Base-by-base conservation (phyloP, 2,797 vertebrate species). In the Pseudochaenichthys georgianus region DNA sequence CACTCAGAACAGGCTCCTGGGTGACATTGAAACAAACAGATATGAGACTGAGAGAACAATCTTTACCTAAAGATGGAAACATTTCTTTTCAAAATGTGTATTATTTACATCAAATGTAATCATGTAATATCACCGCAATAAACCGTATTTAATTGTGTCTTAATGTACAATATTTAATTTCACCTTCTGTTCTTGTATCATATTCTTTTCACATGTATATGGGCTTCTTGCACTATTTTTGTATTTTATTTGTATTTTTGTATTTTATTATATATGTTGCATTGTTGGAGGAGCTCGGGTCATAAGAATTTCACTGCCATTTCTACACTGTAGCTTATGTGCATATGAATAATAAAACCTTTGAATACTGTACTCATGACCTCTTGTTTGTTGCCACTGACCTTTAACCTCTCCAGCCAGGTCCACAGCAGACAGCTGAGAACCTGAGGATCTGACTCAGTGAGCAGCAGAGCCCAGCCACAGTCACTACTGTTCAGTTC, bases 341-440 rank as follows among this genome's bases (percentile, higher is more conserved):
- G 28, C 28, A 28, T 28, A 28, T 28, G 28, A 5, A 28, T 4
- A 28, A 28, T 28, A 28, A 5, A 28, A 28, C 28, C 4, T 28
- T 28, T 28, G 4, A 61, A 28, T 28, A 47, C n/a, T 61, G 34
- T 0, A 2, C 28, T 74, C 9, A 48, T 23, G n/a, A 1, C 8
- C 15, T 70, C 11, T 45, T 64, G 17, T 82, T 60, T 42, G 28
- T 65, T 63, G 21, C 15, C 64, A 83, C 92, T 88, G 21, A 96
- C 95, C 93, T 89, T 95, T 42, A 96, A 85, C 62, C 91, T 95
- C 23, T 96, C 94, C 71, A 96, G 79, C 96, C 95, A 96, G 38
- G 90, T 92, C 95, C 95, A 96, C 69, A 96, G 76, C 10, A 96
- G 85, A 73, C 87, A 90, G 64, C 90, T 93, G 72, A 96, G 93